phyloP scores from a whole-genome alignment of 1,140 invertebrate genomes.

The Eulimnadia texana region DNA sequence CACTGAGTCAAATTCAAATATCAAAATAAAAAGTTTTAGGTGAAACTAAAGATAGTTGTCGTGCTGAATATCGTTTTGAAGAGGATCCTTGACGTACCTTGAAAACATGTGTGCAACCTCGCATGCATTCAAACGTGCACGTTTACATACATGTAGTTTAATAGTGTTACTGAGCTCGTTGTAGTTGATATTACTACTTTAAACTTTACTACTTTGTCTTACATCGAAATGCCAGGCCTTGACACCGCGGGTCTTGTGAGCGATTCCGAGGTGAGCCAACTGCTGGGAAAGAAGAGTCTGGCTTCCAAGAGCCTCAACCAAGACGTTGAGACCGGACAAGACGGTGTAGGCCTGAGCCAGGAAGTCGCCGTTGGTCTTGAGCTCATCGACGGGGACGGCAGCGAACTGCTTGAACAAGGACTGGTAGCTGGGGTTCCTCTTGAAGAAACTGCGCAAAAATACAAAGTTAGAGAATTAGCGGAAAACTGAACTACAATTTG shows the following conservation, averaged over 20 bases:
- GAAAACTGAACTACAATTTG: too few relatives aligned
- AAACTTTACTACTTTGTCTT: too few relatives aligned
- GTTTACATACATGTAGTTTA: too few relatives aligned
- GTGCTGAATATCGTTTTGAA: not conserved
- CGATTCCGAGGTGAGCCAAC: conserved; percentile 42
- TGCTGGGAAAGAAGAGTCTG: conserved; percentile 42
- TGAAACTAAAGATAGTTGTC: not conserved
- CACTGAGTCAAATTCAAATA: too few relatives aligned
- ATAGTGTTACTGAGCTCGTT: too few relatives aligned
- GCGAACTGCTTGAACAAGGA: conserved; percentile 42
- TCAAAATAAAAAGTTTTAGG: too few relatives aligned
- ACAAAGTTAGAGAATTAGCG: too few relatives aligned
- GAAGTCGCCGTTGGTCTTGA: conserved; percentile 41
- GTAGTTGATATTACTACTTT: too few relatives aligned
- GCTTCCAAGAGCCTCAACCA: conserved; percentile 47
- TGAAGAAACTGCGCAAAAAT: conserved; percentile 42
- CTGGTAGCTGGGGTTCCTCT: conserved; percentile 41
- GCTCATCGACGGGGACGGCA: conserved; percentile 37
- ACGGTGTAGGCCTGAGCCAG: conserved; percentile 51
- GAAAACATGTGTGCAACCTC: too few relatives aligned
- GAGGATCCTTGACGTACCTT: too few relatives aligned
- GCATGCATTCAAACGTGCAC: too few relatives aligned
- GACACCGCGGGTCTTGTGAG: conserved; percentile 41
- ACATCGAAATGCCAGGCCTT: too few relatives aligned
- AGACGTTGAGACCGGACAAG: conserved; percentile 41